Base-by-base conservation (phyloP, 2,113 vertebrate species). In the Mastomys natalensis region DNA sequence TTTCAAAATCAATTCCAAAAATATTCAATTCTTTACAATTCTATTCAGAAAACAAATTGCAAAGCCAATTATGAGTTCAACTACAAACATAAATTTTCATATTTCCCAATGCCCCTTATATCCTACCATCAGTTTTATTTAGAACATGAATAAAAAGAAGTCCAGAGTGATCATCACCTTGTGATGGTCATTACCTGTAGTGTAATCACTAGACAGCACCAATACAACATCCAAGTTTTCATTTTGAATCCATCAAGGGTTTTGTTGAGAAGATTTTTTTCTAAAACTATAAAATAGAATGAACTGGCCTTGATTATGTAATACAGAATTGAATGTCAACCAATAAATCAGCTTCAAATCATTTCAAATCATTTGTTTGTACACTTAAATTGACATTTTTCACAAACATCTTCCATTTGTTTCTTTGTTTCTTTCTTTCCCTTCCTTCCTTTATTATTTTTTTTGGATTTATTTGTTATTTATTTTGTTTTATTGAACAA, bases 61-160 rank as follows among this genome's bases (percentile, higher is more conserved):
- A 96, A 96, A 94, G 19, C 21, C 91, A 94, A 86, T 8, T 15
- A 93, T 93, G 43, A 96, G 21, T 78, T 92, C 17, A 94, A 89
- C 62, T 31, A 17, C 43, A 90, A 80, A 72, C 87, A 7, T 24
- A 58, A 84, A 68, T 37, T 9, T 19, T 74, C 26, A 88, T n/a
- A 34, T 88, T 90, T 85, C 34, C 22, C 85, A 55, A 45, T 5
- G 4, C 11, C 74, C 3, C 80, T 37, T 34, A 10, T 12, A 12
- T 66, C 29, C 64, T 29, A 31, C 4, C 66, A 93, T 15, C 17
- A 77, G 43, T 26, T 82, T 45, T 13, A n/a, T 80, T 34, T 94
- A 24, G 64, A 19, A 7, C 37, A 19, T 62, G 77, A 55, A n/a
- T 81, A 66, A 96, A 90, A 87, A 58, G 3, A 91, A 13, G 73